phyloP scores from a whole-genome alignment of 2,797 vertebrate species.

The Sciaenops ocellatus region DNA sequence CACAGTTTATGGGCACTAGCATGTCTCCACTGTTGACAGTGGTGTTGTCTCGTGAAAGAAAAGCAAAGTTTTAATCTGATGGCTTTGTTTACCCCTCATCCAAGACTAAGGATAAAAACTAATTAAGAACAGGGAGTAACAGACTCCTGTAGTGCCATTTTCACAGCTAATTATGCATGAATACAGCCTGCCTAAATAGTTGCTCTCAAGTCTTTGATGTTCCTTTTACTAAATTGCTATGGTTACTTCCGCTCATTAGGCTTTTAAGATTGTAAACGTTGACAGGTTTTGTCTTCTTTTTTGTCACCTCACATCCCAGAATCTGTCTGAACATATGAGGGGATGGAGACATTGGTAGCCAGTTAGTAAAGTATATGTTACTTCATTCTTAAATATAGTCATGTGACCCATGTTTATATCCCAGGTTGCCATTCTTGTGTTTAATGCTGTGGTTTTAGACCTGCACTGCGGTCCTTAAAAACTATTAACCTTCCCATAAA shows the following conservation, averaged over 20 bases:
- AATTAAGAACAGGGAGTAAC: constrained; percentile 83
- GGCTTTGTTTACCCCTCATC: constrained; percentile 85
- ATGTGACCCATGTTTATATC: constrained; percentile 57
- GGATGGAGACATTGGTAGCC: constrained; percentile 1
- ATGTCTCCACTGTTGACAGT: constrained; percentile 57
- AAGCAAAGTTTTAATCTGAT: constrained; percentile 75
- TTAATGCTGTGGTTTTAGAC: constrained; percentile 81
- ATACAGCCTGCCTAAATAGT: constrained; percentile 83
- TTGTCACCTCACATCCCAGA: constrained; percentile 42
- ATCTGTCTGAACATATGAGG: constrained; percentile 19
- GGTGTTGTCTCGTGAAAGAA: constrained; percentile 61
- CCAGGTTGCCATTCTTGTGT: constrained; percentile 68
- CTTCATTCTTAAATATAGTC: constrained; percentile 45
- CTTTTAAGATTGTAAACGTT: constrained; percentile 82
- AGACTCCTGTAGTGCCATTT: constrained; percentile 84
- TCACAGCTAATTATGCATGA: constrained; percentile 87
- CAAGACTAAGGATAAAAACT: constrained; percentile 80
- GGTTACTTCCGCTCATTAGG: constrained; percentile 85
- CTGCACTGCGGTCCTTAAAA: constrained; percentile 81
- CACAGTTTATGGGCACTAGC: constrained; percentile 47
- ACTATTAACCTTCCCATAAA: constrained; percentile 86
- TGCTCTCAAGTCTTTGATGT: constrained; percentile 83
- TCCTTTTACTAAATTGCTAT: constrained; percentile 82
- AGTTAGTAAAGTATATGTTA: constrained; percentile 21
- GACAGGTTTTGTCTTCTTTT: constrained; percentile 68